These are phyloP conservation scores for Polymixis flavicincta DNA, from an alignment of 2,888 invertebrate genomes.

Conservation along the genomic window DNA sequence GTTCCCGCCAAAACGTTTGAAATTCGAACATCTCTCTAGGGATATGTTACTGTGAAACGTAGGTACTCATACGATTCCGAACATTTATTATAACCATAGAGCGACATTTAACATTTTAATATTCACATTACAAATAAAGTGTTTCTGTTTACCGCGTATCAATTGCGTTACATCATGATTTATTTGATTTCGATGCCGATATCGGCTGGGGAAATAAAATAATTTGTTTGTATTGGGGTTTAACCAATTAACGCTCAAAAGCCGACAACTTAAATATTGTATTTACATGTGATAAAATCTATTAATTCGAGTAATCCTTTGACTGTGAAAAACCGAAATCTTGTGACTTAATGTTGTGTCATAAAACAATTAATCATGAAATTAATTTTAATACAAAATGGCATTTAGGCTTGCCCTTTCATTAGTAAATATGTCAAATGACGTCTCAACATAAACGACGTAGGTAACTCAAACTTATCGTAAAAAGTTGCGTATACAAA, in stretches of 20 bases:
- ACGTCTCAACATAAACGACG: conserved; percentile 23
- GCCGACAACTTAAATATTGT: conserved; percentile 39
- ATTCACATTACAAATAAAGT: conserved; percentile 44
- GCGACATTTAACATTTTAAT: conserved; percentile 45
- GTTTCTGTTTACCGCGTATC: conserved; percentile 31
- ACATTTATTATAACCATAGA: conserved; percentile 63
- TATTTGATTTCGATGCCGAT: conserved; percentile 47
- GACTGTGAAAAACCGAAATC: conserved; percentile 22
- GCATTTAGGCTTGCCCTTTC: conserved; percentile 16
- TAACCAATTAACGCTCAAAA: conserved; percentile 47
- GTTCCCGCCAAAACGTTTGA: conserved; percentile 84
- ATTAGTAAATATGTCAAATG: conserved; percentile 39
- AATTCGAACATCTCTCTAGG: conserved; percentile 82
- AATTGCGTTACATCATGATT: conserved; percentile 46
- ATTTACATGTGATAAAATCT: conserved; percentile 46
- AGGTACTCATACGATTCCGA: conserved; percentile 52
- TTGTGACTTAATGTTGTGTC: conserved; percentile 30
- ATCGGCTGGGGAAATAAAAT: conserved; percentile 41
- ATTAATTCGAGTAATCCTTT: conserved; percentile 41
- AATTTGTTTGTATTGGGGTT: conserved; percentile 49
- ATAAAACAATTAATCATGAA: conserved; percentile 33
- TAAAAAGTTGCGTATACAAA: conserved; percentile 57
- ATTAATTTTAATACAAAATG: conserved; percentile 18
- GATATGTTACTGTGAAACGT: conserved; percentile 77
- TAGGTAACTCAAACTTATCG: conserved; percentile 41